phyloP scores from a whole-genome alignment of 2,113 vertebrate species.

The Chloebia gouldiae region DNA sequence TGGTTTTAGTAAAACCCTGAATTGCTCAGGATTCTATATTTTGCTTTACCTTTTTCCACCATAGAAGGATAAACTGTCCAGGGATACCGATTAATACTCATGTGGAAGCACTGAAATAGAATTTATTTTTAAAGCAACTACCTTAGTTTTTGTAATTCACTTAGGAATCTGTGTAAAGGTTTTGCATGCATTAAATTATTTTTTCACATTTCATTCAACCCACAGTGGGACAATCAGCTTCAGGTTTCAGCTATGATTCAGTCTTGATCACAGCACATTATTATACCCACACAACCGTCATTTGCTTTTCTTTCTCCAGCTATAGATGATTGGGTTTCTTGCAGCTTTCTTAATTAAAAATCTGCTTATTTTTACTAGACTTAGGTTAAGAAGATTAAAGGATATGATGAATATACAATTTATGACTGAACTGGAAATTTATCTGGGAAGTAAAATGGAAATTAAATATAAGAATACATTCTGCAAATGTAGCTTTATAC shows the following conservation, averaged over 20 bases:
- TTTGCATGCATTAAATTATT: slow-evolving; percentile 60
- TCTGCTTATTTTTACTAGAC: slow-evolving; percentile 54
- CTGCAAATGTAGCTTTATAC: not conserved
- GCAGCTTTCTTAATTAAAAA: slow-evolving; percentile 67
- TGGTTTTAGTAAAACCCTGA: not conserved
- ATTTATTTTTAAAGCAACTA: slow-evolving; percentile 60
- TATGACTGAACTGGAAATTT: slow-evolving; percentile 7
- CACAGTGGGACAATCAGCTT: slow-evolving; percentile 55
- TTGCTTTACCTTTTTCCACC: not conserved
- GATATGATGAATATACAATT: not conserved
- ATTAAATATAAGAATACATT: not conserved
- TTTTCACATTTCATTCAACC: slow-evolving; percentile 54
- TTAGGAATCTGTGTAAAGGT: slow-evolving; percentile 25
- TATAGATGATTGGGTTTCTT: slow-evolving; percentile 49
- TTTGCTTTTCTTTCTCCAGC: slow-evolving; percentile 60
- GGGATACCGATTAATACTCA: not conserved
- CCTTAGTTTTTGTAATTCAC: slow-evolving; percentile 22
- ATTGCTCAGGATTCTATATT: not conserved
- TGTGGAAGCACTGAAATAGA: slow-evolving; percentile 46
- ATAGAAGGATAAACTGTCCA: not conserved
- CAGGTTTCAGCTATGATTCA: slow-evolving; percentile 46
- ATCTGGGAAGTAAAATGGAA: not conserved
- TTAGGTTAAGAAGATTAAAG: slow-evolving; percentile 54
- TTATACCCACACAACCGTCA: not conserved
- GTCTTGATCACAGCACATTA: slow-evolving; percentile 56